phyloP scores from a whole-genome alignment of 1,140 invertebrate genomes.

The Drosophila arawakana region DNA sequence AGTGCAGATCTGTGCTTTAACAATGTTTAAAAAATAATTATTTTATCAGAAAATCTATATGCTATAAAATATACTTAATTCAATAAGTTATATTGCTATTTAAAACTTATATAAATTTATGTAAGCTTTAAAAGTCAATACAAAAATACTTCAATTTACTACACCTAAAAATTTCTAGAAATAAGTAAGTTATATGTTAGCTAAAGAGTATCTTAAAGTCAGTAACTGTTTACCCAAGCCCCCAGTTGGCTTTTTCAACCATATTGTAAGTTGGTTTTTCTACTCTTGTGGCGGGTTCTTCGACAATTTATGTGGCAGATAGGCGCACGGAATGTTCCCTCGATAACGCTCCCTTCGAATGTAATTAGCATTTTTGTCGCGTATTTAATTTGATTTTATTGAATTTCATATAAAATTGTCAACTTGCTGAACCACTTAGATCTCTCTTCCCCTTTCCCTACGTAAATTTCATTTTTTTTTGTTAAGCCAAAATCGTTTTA shows the following conservation, averaged over 20 bases:
- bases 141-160: too few species aligned
- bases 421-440: constrained; percentile 78
- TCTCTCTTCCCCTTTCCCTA: not conserved
- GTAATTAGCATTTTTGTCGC: constrained; percentile 80
- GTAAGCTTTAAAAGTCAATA: too few species aligned
- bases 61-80: too few species aligned
- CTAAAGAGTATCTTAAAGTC: too few species aligned
- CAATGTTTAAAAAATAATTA: too few species aligned
- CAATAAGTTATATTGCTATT: too few species aligned
- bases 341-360: constrained; percentile 20
- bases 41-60: too few species aligned
- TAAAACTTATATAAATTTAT: too few species aligned
- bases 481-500: constrained; percentile 18
- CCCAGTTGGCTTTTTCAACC: constrained; percentile 3
- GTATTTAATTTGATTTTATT: constrained; percentile 82
- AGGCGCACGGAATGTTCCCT: constrained; percentile 7
- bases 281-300: constrained; percentile 29
- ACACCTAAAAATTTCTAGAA: too few species aligned
- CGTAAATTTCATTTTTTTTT: constrained; percentile 10
- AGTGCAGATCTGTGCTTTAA: too few species aligned
- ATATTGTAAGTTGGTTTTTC: constrained; percentile 44
- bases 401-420: constrained; percentile 77
- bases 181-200: too few species aligned
- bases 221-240: too few species aligned
- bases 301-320: constrained; percentile 51